A percentile compares a stretch with the other conserved stretches of the same genome.
Conservation (phyloP, 2,113 vertebrate species). For the Phodopus roborovskii region DNA sequence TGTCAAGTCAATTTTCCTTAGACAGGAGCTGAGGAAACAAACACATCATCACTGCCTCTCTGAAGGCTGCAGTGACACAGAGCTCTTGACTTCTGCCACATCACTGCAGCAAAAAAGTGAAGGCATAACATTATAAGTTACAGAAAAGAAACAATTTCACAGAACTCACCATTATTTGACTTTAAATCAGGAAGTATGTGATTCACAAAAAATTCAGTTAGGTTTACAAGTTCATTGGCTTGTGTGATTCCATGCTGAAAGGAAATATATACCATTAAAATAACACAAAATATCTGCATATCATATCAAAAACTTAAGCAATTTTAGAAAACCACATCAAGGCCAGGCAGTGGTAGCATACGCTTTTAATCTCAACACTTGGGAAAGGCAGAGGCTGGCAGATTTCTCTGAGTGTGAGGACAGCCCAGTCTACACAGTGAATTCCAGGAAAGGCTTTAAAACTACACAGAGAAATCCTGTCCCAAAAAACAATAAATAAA, state of each 20-base stretch:
- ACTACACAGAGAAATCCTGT: too few relatives aligned
- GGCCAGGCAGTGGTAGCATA: too few relatives aligned
- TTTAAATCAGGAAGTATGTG: conserved; percentile 97
- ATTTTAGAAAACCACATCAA: neutral
- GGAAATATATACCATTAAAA: conserved; percentile 36
- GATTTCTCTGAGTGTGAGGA: too few relatives aligned
- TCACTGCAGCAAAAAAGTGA: neutral
- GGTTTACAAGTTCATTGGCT: conserved; percentile 98
- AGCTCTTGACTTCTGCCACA: neutral
- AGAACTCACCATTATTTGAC: conserved; percentile 91
- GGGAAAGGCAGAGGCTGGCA: too few relatives aligned
- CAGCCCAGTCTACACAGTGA: too few relatives aligned
- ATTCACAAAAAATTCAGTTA: conserved; percentile 97
- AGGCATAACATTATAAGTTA: neutral
- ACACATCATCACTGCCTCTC: neutral
- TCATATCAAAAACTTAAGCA: neutral
- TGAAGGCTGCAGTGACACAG: rapidly evolving
- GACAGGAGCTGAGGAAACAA: neutral
- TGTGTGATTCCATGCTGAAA: conserved; percentile 98
- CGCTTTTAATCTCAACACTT: too few relatives aligned
- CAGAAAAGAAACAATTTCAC: conserved; percentile 6
- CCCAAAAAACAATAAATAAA: too few relatives aligned
- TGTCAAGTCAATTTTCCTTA: conserved; percentile 21
- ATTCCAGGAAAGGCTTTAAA: too few relatives aligned
- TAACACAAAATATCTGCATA: neutral